Evolutionary conservation across 53 echinoderm and acorn worm species (phyloP), one percentile per base, ranked within the genome.

Genomic region (Pentamera pediparva): DNA sequence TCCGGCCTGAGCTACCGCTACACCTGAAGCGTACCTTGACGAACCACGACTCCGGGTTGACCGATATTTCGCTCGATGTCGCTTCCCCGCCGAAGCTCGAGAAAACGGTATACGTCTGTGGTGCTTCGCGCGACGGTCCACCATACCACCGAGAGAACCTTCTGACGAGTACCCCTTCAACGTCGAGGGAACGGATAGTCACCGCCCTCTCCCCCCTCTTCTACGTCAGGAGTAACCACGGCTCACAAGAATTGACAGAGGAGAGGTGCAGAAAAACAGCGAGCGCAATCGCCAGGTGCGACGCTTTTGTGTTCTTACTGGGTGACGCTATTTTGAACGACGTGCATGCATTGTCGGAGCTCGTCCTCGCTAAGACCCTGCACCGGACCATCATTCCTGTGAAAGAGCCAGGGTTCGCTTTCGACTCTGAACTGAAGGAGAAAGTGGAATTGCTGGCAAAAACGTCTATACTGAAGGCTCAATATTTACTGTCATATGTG

Each of bases 1-100:
- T 32, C 26, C 34, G 34, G 21, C 49, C 33, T 32, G 52, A 72
- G 22, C n/a, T n/a, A n/a, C 35, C 49, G 33, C 36, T 53, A 1
- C 53, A 21, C 19, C 54, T 67, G 0, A 67, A 54, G 33, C 32
- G 73, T 32, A 38, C 37, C 8, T 35, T 72, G 22, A 35, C 73
- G 20, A 72, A 72, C 27, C 73, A 54, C 17, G 73, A 72, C 37
- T 72, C 73, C 11, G 73, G 73, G 29, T 54, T 72, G 22, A 72
- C 73, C 0, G 73, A 72, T 34, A 12, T 72, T 36, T 72, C 73
- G 34, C 54, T 72, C 17, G 73, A 72, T 38, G 33, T 72, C 4
- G 19, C 19, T 35, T 72, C 73, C 4, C 73, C 73, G 20, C 73
- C 73, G 20, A 17, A 36, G 20, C 52, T 54, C 20, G 73, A 72